Conservation (phyloP, 2,113 vertebrate genomes). For the Tetraodon nigroviridis region DNA sequence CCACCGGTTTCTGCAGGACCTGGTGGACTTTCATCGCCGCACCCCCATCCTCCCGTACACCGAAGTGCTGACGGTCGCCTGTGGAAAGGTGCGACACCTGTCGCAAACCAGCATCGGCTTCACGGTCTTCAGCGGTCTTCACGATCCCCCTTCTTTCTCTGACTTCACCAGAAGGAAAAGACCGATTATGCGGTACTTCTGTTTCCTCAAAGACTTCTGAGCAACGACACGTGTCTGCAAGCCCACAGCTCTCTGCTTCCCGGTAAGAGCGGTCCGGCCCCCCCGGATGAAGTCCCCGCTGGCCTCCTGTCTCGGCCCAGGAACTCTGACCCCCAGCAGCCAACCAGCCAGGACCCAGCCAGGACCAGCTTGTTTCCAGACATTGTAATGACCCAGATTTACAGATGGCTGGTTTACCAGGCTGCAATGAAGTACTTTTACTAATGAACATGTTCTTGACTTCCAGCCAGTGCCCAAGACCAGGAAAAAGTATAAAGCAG, state of each 20-base stretch:
- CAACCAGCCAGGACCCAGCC: slow-evolving; percentile 12
- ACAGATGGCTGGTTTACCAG: background rate
- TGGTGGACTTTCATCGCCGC: slow-evolving; percentile 73
- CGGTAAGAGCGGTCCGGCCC: background rate
- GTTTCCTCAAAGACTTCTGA: slow-evolving; percentile 30
- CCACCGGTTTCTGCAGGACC: slow-evolving; percentile 70
- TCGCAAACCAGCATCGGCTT: background rate
- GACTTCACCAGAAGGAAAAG: slow-evolving; percentile 30
- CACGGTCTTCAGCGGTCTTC: background rate
- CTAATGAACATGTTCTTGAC: background rate
- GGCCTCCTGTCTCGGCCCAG: slow-evolving; percentile 36
- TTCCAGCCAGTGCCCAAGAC: slow-evolving; percentile 33
- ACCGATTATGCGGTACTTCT: slow-evolving; percentile 58
- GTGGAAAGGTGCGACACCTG: slow-evolving; percentile 70
- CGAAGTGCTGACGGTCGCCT: slow-evolving; percentile 73
- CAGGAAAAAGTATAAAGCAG: slow-evolving; percentile 16
- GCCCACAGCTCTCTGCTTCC: slow-evolving; percentile 1
- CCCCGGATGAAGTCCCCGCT: slow-evolving; percentile 23
- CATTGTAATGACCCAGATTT: slow-evolving; percentile 37
- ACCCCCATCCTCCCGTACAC: slow-evolving; percentile 64
- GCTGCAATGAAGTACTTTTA: background rate
- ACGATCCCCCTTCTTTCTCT: background rate
- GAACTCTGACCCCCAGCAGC: background rate
- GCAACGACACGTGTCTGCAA: background rate
- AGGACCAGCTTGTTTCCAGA: background rate